These are phyloP conservation scores for Pongo abelii DNA, from an alignment of 2,113 vertebrate species.

Conservation along the genomic window DNA sequence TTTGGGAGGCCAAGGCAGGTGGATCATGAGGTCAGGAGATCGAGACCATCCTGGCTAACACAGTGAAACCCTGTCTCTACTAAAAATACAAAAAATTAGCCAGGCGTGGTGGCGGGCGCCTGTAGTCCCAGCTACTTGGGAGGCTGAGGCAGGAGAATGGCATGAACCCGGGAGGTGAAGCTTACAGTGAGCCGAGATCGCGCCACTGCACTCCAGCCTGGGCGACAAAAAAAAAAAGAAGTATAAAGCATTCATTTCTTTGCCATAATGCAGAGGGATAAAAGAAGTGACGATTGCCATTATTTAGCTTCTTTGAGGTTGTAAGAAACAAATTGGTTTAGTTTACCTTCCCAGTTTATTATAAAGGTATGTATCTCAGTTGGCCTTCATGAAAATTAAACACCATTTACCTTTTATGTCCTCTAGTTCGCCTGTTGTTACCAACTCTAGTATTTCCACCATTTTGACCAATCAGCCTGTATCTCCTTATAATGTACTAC, in stretches of 20 bases:
- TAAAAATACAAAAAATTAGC: too few relatives aligned
- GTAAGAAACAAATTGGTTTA: neutral
- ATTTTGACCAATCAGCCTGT: neutral
- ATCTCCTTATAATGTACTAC: neutral
- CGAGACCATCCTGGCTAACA: too few relatives aligned
- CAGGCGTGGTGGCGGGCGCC: accelerated
- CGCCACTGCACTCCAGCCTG: too few relatives aligned
- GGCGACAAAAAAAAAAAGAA: too few relatives aligned
- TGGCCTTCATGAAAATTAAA: neutral
- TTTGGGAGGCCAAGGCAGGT: too few relatives aligned
- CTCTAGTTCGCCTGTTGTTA: neutral
- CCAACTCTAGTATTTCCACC: neutral
- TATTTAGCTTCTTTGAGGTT: constrained; percentile 7
- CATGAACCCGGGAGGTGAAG: too few relatives aligned
- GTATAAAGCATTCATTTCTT: neutral
- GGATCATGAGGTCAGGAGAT: too few relatives aligned
- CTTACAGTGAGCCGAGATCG: too few relatives aligned
- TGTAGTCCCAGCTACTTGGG: too few relatives aligned
- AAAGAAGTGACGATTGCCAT: neutral
- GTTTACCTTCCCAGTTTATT: neutral
- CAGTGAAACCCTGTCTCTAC: too few relatives aligned
- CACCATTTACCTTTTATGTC: neutral
- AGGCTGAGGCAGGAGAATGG: too few relatives aligned
- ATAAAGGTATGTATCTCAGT: neutral
- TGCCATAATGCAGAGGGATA: neutral